Base-by-base conservation (phyloP, 2,888 invertebrate species). In the Ommatoiulus sabulosus region DNA sequence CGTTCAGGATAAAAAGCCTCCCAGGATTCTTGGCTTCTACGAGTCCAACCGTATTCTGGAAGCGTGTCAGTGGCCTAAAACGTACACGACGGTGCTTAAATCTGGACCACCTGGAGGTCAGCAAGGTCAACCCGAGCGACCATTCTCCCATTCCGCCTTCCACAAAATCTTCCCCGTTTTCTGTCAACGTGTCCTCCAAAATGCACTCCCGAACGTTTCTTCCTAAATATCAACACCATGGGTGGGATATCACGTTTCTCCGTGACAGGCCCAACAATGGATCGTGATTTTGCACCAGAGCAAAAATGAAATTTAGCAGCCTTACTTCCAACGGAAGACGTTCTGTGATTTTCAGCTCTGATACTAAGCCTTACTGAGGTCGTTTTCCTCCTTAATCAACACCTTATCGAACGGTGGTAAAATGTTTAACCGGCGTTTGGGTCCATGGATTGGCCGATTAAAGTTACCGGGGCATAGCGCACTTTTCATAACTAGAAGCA, bases 91-190 rank as follows among this genome's bases (percentile, higher is more conserved):
- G 46, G 63, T n/a, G 80, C 44, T 87, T 87, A 43, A 87, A 87
- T 57, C 44, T 87, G 80, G 87, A 87, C 87, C 87, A 87, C 87
- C 87, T 87, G 87, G 43, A 87, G 87, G 63, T 43, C 87, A 63
- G 43, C 72, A 44, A 87, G 87, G 87, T 80, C 80, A 80, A 72
- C n/a, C 35, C 52, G 35, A 35, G 35, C 35, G 8, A 44, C 57
- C 57, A 57, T 20, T 35, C 48, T 57, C 87, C 87, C 15, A 44
- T 48, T 87, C 20, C 48, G 12, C 52, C 48, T 20, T 3, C n/a
- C 46, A 87, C 52, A 20, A 24, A 35, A 63, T 87, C 15, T 35
- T 87, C 63, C 43, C 48, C 10, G 44, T 80, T 80, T 86, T 44
- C 87, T 87, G 57, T 52, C 87, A 44, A 57, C 43, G 57, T 57